Conservation (phyloP, 2,888 invertebrate genomes). For the Ectobius pallidus region DNA sequence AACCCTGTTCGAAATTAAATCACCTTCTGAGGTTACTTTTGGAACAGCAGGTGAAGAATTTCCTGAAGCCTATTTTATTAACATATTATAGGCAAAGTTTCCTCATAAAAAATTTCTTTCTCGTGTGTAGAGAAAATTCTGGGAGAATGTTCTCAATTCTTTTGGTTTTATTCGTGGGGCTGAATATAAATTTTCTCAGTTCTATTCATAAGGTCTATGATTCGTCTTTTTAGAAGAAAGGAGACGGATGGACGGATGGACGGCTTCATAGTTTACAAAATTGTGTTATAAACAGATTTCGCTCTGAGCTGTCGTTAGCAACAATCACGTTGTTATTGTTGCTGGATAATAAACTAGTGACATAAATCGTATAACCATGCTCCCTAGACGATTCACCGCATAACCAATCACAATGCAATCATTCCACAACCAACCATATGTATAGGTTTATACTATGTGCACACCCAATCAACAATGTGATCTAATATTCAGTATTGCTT, state of each 20-base stretch:
- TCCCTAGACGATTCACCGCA: constrained; percentile 11
- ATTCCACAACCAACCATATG: not conserved
- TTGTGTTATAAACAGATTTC: constrained; percentile 13
- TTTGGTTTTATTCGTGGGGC: too few relatives aligned
- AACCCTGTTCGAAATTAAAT: too few relatives aligned
- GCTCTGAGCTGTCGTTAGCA: not conserved
- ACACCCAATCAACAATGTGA: not conserved
- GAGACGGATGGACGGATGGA: not conserved
- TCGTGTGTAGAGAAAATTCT: too few relatives aligned
- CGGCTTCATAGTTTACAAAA: not conserved
- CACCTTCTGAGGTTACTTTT: too few relatives aligned
- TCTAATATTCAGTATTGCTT: constrained; percentile 11
- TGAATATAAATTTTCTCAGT: too few relatives aligned
- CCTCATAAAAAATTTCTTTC: too few relatives aligned
- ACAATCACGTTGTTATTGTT: constrained; percentile 21
- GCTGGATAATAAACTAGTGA: constrained; percentile 3
- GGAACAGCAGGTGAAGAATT: too few relatives aligned
- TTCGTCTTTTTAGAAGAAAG: too few relatives aligned
- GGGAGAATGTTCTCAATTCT: too few relatives aligned
- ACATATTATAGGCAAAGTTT: too few relatives aligned
- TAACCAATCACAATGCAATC: constrained; percentile 30
- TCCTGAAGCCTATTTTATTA: too few relatives aligned
- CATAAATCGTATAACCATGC: constrained; percentile 1
- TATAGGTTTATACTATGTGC: not conserved
- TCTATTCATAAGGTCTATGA: too few relatives aligned